A percentile compares a stretch with the other conserved stretches of the same genome.
These are phyloP conservation scores for Apamea crenata DNA, from an alignment of 2,888 invertebrate genomes.

Conservation along the genomic window DNA sequence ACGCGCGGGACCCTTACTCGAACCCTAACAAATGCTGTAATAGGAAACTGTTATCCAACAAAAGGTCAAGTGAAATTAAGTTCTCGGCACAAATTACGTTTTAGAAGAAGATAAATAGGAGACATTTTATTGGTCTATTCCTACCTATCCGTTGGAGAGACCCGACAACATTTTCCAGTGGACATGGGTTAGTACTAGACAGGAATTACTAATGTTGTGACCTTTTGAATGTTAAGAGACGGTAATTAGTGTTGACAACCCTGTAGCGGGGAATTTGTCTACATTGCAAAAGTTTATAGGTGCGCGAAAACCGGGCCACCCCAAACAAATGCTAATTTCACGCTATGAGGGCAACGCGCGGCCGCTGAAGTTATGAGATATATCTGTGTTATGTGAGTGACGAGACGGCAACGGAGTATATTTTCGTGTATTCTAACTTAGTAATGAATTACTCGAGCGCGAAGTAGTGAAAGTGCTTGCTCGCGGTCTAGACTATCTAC, in stretches of 20 bases:
- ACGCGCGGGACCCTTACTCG: constrained; percentile 70
- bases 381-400: constrained; percentile 45
- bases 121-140: constrained; percentile 46
- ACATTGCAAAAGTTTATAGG: constrained; percentile 53
- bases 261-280: constrained; percentile 43
- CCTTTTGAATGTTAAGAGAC: constrained; percentile 49
- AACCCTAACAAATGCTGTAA: constrained; percentile 68
- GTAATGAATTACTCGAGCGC: constrained; percentile 33
- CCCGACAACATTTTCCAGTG: constrained; percentile 30
- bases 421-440: constrained; percentile 34
- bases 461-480: constrained; percentile 35
- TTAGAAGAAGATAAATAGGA: constrained; percentile 63
- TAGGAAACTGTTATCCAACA: constrained; percentile 67
- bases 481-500: constrained; percentile 27
- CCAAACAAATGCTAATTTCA: constrained; percentile 68
- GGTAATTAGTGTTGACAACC: constrained; percentile 58
- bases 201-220: constrained; percentile 43
- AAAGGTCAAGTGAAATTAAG: constrained; percentile 68
- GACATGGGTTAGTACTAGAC: constrained; percentile 31
- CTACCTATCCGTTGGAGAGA: constrained; percentile 26
- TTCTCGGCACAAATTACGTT: constrained; percentile 65
- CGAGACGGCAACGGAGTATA: constrained; percentile 26
- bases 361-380: constrained; percentile 56
- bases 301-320: constrained; percentile 49
- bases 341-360: constrained; percentile 56